Base-by-base conservation (phyloP, 2,113 vertebrate genomes). In the Mustela lutreola region DNA sequence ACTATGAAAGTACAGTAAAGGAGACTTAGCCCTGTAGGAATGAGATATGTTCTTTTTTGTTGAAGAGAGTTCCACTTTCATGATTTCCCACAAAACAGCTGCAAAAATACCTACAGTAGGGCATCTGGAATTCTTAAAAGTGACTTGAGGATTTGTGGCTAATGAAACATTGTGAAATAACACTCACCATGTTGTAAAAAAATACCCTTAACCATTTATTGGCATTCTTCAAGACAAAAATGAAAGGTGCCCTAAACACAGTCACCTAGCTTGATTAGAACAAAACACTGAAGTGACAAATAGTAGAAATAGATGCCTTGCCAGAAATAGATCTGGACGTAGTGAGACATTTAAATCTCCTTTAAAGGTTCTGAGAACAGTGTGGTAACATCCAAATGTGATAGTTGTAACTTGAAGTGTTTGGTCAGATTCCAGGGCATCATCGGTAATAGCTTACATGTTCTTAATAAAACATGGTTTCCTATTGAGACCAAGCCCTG, bases 151-250 rank as follows among this genome's bases (percentile, higher is more conserved):
- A 98, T 98, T 98, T 98, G 97, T 97, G 98, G 97, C 96, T 98
- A 98, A 98, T 98, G 98, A 98, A 98, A 98, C 98, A 96, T 96
- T 97, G 96, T 98, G 98, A 98, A 98, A 98, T 95, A 98, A 98
- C 96, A 98, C 95, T 98, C 96, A 98, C 93, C 87, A 84, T 97
- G 95, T 93, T 98, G 97, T 98, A 98, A 98, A 98, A 98, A 97
- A 94, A 78, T 97, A 97, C 62, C 60, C 73, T 42, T 96, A 91
- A 87, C 75, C 36, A 89, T 98, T 99, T 98, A 98, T 97, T 98
- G 97, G 81, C 48, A 81, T 97, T 91, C 98, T 97, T 97, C 12
- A 94, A 92, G 79, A 87, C 67, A 95, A 98, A 98, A 98, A 97
- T 53, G 91, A 98, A 98, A 98, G 91, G 75, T 93, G 7, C 22